Evolutionary conservation across 2,797 vertebrate species (phyloP), one percentile per base, ranked within the genome.

Genomic region (Gouania willdenowi): DNA sequence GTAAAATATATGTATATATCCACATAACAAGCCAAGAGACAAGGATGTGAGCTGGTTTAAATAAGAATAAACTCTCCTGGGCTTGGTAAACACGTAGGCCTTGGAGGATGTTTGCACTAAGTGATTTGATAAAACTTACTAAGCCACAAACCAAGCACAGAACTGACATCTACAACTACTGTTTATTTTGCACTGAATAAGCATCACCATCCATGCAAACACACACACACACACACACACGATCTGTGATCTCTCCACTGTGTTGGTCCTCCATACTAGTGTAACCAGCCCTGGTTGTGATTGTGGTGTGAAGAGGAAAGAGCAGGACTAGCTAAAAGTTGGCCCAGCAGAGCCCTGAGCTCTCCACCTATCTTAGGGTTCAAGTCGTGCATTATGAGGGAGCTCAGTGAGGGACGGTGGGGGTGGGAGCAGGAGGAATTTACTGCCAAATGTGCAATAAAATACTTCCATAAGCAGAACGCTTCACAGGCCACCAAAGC

Each of bases 381-480:
- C 54, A 77, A 81, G 77, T 75, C 70, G 77, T 53, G 81, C 84
- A 73, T 68, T 83, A 59, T 77, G 80, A 85, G 81, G 82, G 82
- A 82, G 85, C 66, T 65, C 58, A 71, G 83, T 20, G 40, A 40
- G 51, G 63, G 61, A 22, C 49, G 60, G 78, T 71, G 73, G 77
- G 66, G 80, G 79, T 70, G 71, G 74, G 71, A 65, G 68, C 66
- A 77, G 15, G 71, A 89, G 79, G 78, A 83, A 91, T 90, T 90
- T 87, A 88, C 88, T 91, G 89, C 81, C 89, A 86, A 78, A 87
- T 88, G 87, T 89, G 87, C 87, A 89, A 85, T 85, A 81, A 87
- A 87, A 85, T 71, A 13, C 71, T 49, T 80, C 73, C 75, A 83
- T 49, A 58, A 42, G 75, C n/a, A 75, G 70, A 55, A 51, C 67